Evolutionary conservation across 2,113 vertebrate genomes (phyloP), one percentile per base, ranked within the genome.

Genomic region (Poicephalus gulielmi): DNA sequence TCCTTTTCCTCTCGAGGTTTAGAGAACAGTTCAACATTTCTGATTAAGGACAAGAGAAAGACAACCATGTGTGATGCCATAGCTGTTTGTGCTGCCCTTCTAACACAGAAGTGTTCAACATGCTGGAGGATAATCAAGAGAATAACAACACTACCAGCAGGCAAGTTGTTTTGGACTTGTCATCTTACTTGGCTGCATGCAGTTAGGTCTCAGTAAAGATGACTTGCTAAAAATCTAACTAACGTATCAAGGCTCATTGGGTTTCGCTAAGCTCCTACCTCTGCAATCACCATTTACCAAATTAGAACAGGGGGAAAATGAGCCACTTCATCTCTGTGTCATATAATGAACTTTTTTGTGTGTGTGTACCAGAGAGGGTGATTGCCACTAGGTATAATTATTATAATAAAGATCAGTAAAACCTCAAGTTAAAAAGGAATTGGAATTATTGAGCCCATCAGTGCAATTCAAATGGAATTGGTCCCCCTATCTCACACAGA

Each of bases 201-300:
- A 92, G 94, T 70, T 62, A 96, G 77, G 83, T 55, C 88, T 94
- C 88, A 76, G 91, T 82, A 89, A 96, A 94, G 92, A 96, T 77
- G 81, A 94, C 95, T 96, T 95, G 94, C 83, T 96, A 66, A 94
- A 96, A 96, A 94, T 87, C 92, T 94, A 94, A 95, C 86, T 96
- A 96, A 93, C 28, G 57, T 17, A 92, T 59, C 94, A 95, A 96
- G 95, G 92, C 96, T 97, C 94, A 94, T 95, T 92, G 66, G 86
- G 46, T 94, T 96, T 96, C 8, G 13, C 94, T 94, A 73, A 94
- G 95, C 88, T 94, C 92, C 96, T 94, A 92, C 96, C 95, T 94
- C 92, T 95, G 91, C 95, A 96, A 97, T 96, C 92, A 97, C 86
- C 96, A 94, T 97, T 95, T 96, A 92, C 92, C 74, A 96, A 94